Evolutionary conservation across 2,797 vertebrate species (phyloP).

Genomic region (Sphenopsis melanotis): DNA sequence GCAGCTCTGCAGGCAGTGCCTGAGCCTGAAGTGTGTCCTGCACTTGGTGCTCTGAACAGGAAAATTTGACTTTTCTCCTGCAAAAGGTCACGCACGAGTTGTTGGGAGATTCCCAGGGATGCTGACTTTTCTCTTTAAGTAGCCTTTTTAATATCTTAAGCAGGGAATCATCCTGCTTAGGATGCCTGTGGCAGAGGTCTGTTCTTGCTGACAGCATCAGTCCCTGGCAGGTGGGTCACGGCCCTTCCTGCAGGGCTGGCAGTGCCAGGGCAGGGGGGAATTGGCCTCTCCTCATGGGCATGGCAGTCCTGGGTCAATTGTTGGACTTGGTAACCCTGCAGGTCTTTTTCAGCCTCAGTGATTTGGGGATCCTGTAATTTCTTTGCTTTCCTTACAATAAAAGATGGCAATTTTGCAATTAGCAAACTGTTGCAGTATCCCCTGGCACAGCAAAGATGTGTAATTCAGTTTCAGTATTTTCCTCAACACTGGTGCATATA

Average conservation of each 20-base stretch:
- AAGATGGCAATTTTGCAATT: neutral
- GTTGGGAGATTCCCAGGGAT: neutral
- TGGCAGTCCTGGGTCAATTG: rapidly evolving
- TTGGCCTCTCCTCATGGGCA: neutral
- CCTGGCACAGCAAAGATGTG: neutral
- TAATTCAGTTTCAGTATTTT: neutral
- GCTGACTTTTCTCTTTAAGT: neutral
- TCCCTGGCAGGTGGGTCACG: rapidly evolving
- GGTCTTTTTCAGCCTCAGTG: neutral
- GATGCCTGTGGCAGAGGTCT: neutral
- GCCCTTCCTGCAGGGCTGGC: neutral
- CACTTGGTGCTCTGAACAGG: neutral
- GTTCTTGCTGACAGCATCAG: neutral
- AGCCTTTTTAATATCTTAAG: neutral
- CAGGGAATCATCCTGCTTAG: neutral
- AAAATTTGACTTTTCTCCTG: neutral
- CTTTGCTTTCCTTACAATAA: neutral
- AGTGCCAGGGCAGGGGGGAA: neutral
- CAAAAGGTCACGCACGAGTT: neutral
- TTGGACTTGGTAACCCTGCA: neutral
- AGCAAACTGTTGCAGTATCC: neutral
- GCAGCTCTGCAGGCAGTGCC: neutral
- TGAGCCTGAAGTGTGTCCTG: neutral
- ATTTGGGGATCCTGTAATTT: neutral
- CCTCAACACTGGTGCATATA: neutral